These are phyloP conservation scores for Nerophis ophidion DNA, from an alignment of 2,113 vertebrate genomes.

Conservation along the genomic window DNA sequence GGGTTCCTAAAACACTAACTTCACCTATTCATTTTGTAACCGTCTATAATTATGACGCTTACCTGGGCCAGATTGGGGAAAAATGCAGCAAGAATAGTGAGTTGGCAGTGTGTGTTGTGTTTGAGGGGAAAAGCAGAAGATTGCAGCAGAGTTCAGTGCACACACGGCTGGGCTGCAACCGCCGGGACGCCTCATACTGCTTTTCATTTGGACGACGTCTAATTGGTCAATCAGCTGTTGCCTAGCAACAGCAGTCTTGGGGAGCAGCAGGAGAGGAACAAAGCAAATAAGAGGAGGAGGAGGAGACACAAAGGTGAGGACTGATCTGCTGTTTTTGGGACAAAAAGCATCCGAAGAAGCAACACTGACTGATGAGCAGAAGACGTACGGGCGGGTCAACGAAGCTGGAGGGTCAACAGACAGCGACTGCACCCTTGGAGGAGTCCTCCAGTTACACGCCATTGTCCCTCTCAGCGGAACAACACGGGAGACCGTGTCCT, in stretches of 20 bases:
- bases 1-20: no score
- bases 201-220: conserved; percentile 65
- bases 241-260: conserved; percentile 64
- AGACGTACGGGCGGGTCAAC: conserved; percentile 30
- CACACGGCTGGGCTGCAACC: conserved; percentile 24
- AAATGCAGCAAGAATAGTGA: no score
- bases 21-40: no score
- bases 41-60: no score
- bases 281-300: conserved; percentile 26
- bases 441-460: conserved; percentile 34
- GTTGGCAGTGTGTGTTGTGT: no score
- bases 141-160: neutral
- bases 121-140: no score
- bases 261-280: conserved; percentile 28
- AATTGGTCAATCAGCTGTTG: conserved; percentile 74
- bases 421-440: conserved; percentile 21
- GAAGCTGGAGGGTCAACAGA: conserved; percentile 55
- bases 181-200: conserved; percentile 53
- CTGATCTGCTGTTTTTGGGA: neutral
- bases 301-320: conserved; percentile 5
- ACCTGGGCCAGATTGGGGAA: no score
- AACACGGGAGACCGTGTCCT: conserved; percentile 36
- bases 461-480: conserved; percentile 16
- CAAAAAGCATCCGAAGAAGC: neutral
- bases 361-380: conserved; percentile 12